Evolutionary conservation across 2,797 vertebrate species (phyloP).

Genomic region (Pelobates cultripes): DNA sequence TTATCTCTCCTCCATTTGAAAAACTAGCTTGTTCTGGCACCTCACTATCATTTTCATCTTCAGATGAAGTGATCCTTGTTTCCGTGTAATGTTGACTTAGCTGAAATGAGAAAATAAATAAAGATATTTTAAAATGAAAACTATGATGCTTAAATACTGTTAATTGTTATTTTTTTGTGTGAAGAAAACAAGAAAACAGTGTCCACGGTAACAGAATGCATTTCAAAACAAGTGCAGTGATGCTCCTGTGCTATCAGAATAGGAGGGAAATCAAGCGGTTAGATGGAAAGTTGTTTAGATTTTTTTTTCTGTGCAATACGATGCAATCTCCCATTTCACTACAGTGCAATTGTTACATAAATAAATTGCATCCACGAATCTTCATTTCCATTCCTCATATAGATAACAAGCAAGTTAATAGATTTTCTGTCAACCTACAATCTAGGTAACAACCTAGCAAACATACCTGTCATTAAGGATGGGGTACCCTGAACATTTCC

Average conservation of each 20-base stretch:
- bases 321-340: slow-evolving; percentile 3
- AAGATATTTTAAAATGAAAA: slow-evolving; percentile 7
- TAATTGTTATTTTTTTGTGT: not conserved
- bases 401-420: slow-evolving; percentile 45
- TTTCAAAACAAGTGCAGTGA: slow-evolving; percentile 65
- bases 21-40: slow-evolving; percentile 67
- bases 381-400: slow-evolving; percentile 25
- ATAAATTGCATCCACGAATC: slow-evolving; percentile 7
- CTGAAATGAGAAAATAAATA: slow-evolving; percentile 69
- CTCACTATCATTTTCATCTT: slow-evolving; percentile 65
- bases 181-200: slow-evolving; percentile 6
- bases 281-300: slow-evolving; percentile 13
- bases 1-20: slow-evolving; percentile 63
- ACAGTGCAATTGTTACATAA: not conserved
- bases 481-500: slow-evolving; percentile 31
- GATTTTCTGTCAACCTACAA: slow-evolving; percentile 18
- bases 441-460: slow-evolving; percentile 15
- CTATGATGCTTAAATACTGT: not conserved
- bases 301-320: not conserved
- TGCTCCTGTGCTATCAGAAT: slow-evolving; percentile 17
- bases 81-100: slow-evolving; percentile 70
- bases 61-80: slow-evolving; percentile 65
- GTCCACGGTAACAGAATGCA: slow-evolving; percentile 57
- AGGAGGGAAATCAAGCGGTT: slow-evolving; percentile 25
- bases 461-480: slow-evolving; percentile 41